phyloP scores from a whole-genome alignment of 2,888 invertebrate genomes.

The Drosophila diplacantha region DNA sequence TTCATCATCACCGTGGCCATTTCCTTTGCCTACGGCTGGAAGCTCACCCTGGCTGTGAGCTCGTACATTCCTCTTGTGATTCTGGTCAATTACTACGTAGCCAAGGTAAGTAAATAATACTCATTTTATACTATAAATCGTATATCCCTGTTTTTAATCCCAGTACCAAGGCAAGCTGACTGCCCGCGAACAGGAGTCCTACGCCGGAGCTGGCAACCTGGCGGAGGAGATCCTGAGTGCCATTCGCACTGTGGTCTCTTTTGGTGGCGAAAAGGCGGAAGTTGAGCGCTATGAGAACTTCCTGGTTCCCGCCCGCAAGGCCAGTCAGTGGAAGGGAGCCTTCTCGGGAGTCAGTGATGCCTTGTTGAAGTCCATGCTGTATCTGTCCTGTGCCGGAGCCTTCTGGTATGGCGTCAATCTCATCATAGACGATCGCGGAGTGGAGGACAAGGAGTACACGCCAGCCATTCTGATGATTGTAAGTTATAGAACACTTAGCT shows the following conservation, averaged over 20 bases:
- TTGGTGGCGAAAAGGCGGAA: constrained; percentile 87
- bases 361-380: constrained; percentile 85
- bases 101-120: constrained; percentile 81
- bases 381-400: constrained; percentile 85
- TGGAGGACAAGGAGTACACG: constrained; percentile 82
- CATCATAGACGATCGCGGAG: constrained; percentile 82
- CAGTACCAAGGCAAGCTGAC: constrained; percentile 84
- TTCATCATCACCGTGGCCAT: constrained; percentile 82
- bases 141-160: neutral
- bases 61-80: constrained; percentile 88
- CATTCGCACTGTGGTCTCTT: constrained; percentile 87
- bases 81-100: constrained; percentile 85
- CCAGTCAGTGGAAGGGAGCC: constrained; percentile 82
- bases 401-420: constrained; percentile 90
- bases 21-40: constrained; percentile 90
- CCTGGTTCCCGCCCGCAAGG: constrained; percentile 82
- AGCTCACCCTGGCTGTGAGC: constrained; percentile 88
- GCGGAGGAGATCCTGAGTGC: constrained; percentile 87
- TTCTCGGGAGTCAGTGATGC: constrained; percentile 85
- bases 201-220: constrained; percentile 86
- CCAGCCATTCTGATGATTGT: constrained; percentile 86
- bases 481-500: constrained; percentile 60
- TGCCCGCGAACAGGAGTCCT: constrained; percentile 83
- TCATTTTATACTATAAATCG: neutral
- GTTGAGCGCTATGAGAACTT: constrained; percentile 81